Conservation (phyloP, 2,797 vertebrate genomes). For the Acanthopagrus latus region DNA sequence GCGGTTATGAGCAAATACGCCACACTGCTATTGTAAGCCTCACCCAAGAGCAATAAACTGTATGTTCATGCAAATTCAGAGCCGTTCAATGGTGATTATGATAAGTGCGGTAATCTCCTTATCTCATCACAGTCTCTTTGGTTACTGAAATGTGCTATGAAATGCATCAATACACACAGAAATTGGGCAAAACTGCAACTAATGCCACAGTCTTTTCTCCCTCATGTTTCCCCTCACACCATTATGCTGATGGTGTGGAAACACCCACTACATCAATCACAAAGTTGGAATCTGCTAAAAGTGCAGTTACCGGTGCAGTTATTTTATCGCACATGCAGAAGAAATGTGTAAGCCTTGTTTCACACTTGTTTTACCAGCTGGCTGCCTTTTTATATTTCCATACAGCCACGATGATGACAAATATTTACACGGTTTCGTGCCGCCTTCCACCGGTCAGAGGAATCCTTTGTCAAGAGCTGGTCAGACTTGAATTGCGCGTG, state of each 20-base stretch:
- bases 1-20: slow-evolving; percentile 79
- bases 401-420: slow-evolving; percentile 90
- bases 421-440: slow-evolving; percentile 94
- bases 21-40: slow-evolving; percentile 78
- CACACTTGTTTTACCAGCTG: slow-evolving; percentile 72
- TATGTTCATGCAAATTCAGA: slow-evolving; percentile 84
- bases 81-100: slow-evolving; percentile 86
- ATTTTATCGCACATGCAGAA: slow-evolving; percentile 71
- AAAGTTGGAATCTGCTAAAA: slow-evolving; percentile 80
- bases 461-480: slow-evolving; percentile 90
- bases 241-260: slow-evolving; percentile 79
- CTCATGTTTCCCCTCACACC: slow-evolving; percentile 66
- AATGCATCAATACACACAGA: slow-evolving; percentile 84
- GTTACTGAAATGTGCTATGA: slow-evolving; percentile 86
- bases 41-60: slow-evolving; percentile 81
- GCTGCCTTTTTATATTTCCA: slow-evolving; percentile 50
- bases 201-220: slow-evolving; percentile 67
- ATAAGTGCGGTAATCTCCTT: slow-evolving; percentile 88
- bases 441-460: slow-evolving; percentile 86
- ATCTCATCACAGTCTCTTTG: slow-evolving; percentile 87
- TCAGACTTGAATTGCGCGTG: slow-evolving; percentile 88
- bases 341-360: slow-evolving; percentile 66
- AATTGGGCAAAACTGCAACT: slow-evolving; percentile 83
- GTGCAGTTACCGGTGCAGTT: slow-evolving; percentile 72
- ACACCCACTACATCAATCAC: slow-evolving; percentile 78